Percentiles rank a stretch among this genome's conserved stretches.
Evolutionary conservation across 2,888 invertebrate species (phyloP).

Genomic region (Steromphala cineraria): DNA sequence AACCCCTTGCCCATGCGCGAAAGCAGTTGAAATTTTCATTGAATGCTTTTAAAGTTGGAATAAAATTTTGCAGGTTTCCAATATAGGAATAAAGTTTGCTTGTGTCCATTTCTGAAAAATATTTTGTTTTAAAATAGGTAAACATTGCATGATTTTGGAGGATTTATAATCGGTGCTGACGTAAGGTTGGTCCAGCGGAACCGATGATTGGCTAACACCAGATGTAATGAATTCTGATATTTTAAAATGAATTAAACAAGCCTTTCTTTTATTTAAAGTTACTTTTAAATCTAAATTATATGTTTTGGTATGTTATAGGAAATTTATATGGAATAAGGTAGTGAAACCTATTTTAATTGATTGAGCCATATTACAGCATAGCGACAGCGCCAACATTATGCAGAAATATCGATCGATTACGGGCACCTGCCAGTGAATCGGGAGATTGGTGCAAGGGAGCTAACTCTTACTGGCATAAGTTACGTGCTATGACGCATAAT

Average conservation of each 20-base stretch:
- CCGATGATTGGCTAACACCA: neutral
- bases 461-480: neutral
- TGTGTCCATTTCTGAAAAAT: neutral
- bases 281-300: neutral
- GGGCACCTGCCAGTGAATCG: neutral
- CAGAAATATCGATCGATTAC: neutral
- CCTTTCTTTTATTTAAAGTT: neutral
- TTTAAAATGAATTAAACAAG: neutral
- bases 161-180: slow-evolving; percentile 17
- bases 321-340: neutral
- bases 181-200: neutral
- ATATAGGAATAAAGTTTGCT: neutral
- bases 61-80: neutral
- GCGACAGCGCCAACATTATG: neutral
- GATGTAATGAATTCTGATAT: slow-evolving; percentile 10
- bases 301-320: neutral
- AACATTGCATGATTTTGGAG: slow-evolving; percentile 15
- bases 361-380: neutral
- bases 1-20: neutral
- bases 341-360: neutral
- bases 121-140: neutral
- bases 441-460: slow-evolving; percentile 7
- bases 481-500: slow-evolving; percentile 5
- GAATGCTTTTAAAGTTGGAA: neutral
- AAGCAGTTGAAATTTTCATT: neutral